Conservation (phyloP, 1,140 invertebrate species). For the Temnothorax longispinosus region DNA sequence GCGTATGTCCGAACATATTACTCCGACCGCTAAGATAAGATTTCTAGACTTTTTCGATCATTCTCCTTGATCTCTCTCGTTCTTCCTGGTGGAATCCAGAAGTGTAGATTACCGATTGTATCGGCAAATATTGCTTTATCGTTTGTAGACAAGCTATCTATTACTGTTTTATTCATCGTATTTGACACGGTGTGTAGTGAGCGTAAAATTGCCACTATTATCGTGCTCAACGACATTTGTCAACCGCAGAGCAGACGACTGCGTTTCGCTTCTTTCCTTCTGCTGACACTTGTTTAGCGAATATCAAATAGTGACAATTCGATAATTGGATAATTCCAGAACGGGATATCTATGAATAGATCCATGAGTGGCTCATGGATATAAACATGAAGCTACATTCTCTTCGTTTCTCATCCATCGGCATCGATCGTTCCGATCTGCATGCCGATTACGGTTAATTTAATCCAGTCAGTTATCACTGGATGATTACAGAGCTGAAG, state of each 20-base stretch:
- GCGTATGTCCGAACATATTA: conserved; percentile 20
- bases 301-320: background rate
- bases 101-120: conserved; percentile 9
- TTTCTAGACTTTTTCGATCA: background rate
- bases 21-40: background rate
- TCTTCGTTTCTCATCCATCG: conserved; percentile 70
- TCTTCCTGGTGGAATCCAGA: background rate
- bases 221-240: background rate
- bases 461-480: conserved; percentile 82
- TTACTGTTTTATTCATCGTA: background rate
- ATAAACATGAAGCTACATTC: conserved; percentile 75
- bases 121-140: background rate
- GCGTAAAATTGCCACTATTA: conserved; percentile 17
- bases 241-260: background rate
- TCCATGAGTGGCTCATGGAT: conserved; percentile 47
- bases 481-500: conserved; percentile 77
- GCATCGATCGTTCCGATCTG: conserved; percentile 71
- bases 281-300: background rate
- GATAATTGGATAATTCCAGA: conserved; percentile 9
- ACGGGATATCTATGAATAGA: background rate
- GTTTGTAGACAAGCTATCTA: background rate
- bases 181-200: background rate
- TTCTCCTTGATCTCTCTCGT: background rate
- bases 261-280: background rate
- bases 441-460: conserved; percentile 81